Evolutionary conservation across 1,140 invertebrate species (phyloP).

Genomic region (Neelides sp.): DNA sequence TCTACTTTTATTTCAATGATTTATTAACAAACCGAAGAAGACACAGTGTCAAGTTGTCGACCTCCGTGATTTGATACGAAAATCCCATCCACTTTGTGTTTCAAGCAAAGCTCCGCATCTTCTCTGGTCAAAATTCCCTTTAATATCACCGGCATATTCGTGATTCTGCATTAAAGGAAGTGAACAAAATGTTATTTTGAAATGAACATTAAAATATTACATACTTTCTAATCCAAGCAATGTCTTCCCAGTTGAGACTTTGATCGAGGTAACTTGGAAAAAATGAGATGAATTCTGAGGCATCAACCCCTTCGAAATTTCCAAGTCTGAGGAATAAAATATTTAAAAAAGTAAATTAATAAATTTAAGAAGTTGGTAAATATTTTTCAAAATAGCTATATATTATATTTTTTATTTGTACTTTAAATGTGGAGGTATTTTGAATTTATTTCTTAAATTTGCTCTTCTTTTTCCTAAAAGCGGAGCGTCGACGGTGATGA

Average conservation of each 20-base stretch:
- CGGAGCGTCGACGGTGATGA: conserved; percentile 80
- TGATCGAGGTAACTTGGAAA: conserved; percentile 48
- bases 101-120: conserved; percentile 62
- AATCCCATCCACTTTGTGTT: conserved; percentile 61
- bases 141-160: conserved; percentile 66
- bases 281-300: conserved; percentile 49
- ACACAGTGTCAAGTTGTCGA: conserved; percentile 69
- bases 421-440: conserved; percentile 63
- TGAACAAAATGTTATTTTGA: too few species aligned
- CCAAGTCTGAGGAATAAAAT: too few species aligned
- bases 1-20: neutral
- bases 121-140: conserved; percentile 81
- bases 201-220: neutral
- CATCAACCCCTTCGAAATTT: conserved; percentile 11
- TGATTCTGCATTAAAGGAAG: conserved; percentile 35
- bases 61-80: conserved; percentile 87
- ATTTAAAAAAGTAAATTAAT: too few species aligned
- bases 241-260: conserved; percentile 66
- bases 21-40: conserved; percentile 49
- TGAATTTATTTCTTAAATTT: conserved; percentile 73
- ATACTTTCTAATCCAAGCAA: conserved; percentile 66
- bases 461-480: conserved; percentile 64
- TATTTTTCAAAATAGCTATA: neutral
- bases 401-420: conserved; percentile 34
- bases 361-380: neutral